These are phyloP conservation scores for Hofmannophila pseudospretella DNA, from an alignment of 2,888 invertebrate species.

Conservation along the genomic window DNA sequence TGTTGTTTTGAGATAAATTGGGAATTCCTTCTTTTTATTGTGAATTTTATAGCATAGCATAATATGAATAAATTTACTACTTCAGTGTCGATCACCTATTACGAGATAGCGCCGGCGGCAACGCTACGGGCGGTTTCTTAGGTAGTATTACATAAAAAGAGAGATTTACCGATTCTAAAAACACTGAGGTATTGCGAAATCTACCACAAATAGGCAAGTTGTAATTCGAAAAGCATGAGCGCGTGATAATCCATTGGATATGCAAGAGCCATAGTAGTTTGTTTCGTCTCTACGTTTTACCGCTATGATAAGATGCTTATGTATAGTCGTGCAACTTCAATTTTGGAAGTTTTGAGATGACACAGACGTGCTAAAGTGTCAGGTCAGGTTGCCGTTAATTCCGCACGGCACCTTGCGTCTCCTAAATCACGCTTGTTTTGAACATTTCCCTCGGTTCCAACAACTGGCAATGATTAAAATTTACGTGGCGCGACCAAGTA, in stretches of 20 bases:
- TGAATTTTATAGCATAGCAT: no score
- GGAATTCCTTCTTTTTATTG: neutral
- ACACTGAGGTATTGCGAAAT: conserved; percentile 13
- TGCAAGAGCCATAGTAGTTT: neutral
- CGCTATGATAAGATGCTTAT: neutral
- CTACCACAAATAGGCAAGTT: conserved; percentile 10
- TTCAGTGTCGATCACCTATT: conserved; percentile 3
- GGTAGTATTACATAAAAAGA: conserved; percentile 22
- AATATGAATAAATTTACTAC: conserved; percentile 1
- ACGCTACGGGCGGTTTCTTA: conserved; percentile 5
- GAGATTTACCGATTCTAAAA: conserved; percentile 15
- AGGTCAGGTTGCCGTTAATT: conserved; percentile 39
- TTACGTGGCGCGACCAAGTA: conserved; percentile 74
- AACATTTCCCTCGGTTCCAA: conserved; percentile 65
- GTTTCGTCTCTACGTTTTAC: neutral
- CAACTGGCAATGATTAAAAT: conserved; percentile 76
- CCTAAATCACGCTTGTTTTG: conserved; percentile 72
- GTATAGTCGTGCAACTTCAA: neutral
- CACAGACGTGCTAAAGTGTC: conserved; percentile 18
- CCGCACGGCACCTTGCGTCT: conserved; percentile 46
- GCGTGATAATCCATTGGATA: conserved; percentile 1
- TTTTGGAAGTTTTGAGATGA: neutral
- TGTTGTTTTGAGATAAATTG: conserved; percentile 2
- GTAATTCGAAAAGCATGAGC: neutral
- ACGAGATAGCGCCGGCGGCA: conserved; percentile 5